Evolutionary conservation across 2,888 invertebrate genomes (phyloP), one percentile per base, ranked within the genome.

Genomic region (Acanthopleura granulata): DNA sequence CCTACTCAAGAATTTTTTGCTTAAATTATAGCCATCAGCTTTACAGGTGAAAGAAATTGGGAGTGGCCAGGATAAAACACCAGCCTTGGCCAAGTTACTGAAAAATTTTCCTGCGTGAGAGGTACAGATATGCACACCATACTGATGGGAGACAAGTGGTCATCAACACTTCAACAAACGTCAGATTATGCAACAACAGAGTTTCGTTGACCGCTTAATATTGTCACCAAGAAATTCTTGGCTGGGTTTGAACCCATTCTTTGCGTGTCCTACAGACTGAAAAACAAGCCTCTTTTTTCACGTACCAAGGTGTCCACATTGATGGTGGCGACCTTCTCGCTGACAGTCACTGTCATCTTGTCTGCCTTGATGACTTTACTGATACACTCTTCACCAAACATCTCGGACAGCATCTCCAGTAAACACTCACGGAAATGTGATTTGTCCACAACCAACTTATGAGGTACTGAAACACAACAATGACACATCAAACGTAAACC

Each of bases 311-410:
- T 94, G 40, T 94, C 91, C 57, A 98, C 91, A 91, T 98, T 96
- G 76, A 98, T 95, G 85, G 95, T 94, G 0, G 97, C 98, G 29
- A 93, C 93, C 83, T 95, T 95, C 16, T 94, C 94, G 87, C 96
- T 95, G 0, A 98, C 96, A 0, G 94, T 94, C 0, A 98, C 95
- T 81, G 95, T 94, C 72, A 98, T 91, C 83, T 94, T 94, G 86
- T 98, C 97, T 0, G 96, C 97, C 89, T 96, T 96, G 89, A 97
- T 96, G 88, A 97, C 94, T 92, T 97, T 97, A 15, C 96, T 96
- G 66, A 98, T 96, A 0, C 97, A 94, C 84, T 95, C 96, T 84
- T 96, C 95, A 0, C 98, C 98, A 91, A 97, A 98, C 95, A 98
- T 98, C 88, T 98, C 98, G 87, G 95, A 94, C 40, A 97, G 91